A percentile compares a stretch with the other conserved stretches of the same genome.
Evolutionary conservation across 2,888 invertebrate species (phyloP).

Genomic region (Lithophane leautieri): DNA sequence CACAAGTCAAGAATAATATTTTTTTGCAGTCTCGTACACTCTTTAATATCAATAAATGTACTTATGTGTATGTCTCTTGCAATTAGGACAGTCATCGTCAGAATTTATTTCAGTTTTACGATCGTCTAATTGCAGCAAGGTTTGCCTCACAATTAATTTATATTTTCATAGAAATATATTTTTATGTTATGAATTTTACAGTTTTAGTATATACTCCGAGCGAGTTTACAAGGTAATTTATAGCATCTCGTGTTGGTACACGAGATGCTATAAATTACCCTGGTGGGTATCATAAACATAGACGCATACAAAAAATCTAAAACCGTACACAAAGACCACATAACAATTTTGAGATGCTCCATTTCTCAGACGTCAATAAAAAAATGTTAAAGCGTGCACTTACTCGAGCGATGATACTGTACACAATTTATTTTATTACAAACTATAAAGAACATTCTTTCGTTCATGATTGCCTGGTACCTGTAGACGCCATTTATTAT

Average conservation of each 20-base stretch:
- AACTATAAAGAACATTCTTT: conserved; percentile 34
- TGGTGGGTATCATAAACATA: conserved; percentile 32
- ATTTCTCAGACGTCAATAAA: conserved; percentile 45
- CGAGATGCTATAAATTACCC: no score
- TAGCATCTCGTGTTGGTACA: conserved; percentile 4
- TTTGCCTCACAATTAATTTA: conserved; percentile 14
- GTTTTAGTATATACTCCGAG: conserved; percentile 17
- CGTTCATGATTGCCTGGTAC: conserved; percentile 49
- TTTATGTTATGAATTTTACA: conserved; percentile 1
- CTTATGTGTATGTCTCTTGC: no score
- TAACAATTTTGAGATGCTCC: conserved; percentile 40
- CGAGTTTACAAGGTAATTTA: conserved; percentile 10
- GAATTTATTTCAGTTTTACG: conserved; percentile 39
- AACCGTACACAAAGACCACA: conserved; percentile 19
- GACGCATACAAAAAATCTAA: conserved; percentile 22
- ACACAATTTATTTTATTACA: conserved; percentile 48
- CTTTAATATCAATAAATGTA: conserved; percentile 31
- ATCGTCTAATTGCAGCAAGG: conserved; percentile 41
- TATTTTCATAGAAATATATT: conserved; percentile 6
- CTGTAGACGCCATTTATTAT: conserved; percentile 14
- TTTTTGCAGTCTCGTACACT: conserved; percentile 20
- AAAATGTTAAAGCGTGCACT: conserved; percentile 15
- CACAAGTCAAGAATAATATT: neutral
- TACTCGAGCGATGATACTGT: conserved; percentile 24
- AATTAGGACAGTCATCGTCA: conserved; percentile 46